Evolutionary conservation across 2,113 vertebrate genomes (phyloP).

Genomic region (Puma concolor): DNA sequence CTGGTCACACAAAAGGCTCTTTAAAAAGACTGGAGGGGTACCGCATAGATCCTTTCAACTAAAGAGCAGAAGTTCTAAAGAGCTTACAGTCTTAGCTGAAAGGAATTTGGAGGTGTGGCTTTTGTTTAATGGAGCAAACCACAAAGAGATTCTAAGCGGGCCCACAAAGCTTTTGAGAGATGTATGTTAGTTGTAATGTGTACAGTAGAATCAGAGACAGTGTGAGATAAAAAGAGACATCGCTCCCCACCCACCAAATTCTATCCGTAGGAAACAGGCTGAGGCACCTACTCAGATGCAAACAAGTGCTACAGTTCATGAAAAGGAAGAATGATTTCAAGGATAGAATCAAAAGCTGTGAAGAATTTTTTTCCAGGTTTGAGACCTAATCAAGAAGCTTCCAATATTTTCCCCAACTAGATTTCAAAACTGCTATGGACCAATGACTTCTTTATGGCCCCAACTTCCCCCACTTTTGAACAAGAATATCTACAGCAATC

Average conservation of each 20-base stretch:
- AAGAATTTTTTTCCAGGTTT: not conserved
- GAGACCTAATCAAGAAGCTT: not conserved
- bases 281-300: not conserved
- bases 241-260: not conserved
- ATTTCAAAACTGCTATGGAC: slow-evolving; percentile 14
- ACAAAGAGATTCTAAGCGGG: not conserved
- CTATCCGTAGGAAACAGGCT: not conserved
- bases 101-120: not conserved
- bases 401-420: not conserved
- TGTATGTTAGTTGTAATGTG: not conserved
- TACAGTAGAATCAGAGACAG: not conserved
- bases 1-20: not conserved
- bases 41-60: not conserved
- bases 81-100: not conserved
- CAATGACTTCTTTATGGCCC: not conserved
- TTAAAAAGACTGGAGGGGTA: not conserved
- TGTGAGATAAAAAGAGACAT: not conserved
- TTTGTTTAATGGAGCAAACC: not conserved
- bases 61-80: not conserved
- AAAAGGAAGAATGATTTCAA: not conserved
- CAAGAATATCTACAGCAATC: not conserved
- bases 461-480: not conserved
- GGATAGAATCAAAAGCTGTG: not conserved
- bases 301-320: not conserved
- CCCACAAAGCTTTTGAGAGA: not conserved